Evolutionary conservation across 2,888 invertebrate species (phyloP).

Genomic region (Cosmorhoe ocellata): DNA sequence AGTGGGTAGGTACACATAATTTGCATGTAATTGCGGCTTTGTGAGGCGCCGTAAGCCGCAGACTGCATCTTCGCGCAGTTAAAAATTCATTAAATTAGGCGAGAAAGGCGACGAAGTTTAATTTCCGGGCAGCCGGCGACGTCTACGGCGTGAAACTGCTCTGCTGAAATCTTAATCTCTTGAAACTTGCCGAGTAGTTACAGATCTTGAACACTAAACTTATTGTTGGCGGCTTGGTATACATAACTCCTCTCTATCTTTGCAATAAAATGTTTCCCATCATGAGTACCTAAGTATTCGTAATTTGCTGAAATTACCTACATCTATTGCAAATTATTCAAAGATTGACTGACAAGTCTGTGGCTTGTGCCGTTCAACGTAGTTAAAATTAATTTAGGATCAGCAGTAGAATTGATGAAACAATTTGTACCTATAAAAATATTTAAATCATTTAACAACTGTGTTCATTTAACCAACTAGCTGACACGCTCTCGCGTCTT

Average conservation of each 20-base stretch:
- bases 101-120: conserved; percentile 70
- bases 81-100: conserved; percentile 79
- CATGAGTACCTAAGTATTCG: too few relatives aligned
- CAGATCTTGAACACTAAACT: conserved; percentile 28
- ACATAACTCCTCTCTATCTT: neutral
- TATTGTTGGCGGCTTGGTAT: neutral
- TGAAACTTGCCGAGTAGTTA: conserved; percentile 52
- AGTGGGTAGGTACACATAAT: conserved; percentile 76
- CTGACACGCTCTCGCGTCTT: too few relatives aligned
- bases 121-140: conserved; percentile 64
- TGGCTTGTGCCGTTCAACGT: too few relatives aligned
- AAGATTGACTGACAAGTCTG: too few relatives aligned
- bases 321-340: too few relatives aligned
- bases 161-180: conserved; percentile 65
- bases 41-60: conserved; percentile 56
- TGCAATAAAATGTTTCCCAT: too few relatives aligned
- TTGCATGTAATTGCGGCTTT: conserved; percentile 79
- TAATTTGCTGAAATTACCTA: too few relatives aligned
- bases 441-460: too few relatives aligned
- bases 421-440: too few relatives aligned
- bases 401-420: too few relatives aligned
- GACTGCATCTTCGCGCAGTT: conserved; percentile 75
- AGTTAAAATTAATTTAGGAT: too few relatives aligned
- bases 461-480: too few relatives aligned
- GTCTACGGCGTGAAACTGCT: conserved; percentile 61